These are phyloP conservation scores for Polydrusus cervinus DNA, from an alignment of 2,888 invertebrate genomes.

Conservation along the genomic window DNA sequence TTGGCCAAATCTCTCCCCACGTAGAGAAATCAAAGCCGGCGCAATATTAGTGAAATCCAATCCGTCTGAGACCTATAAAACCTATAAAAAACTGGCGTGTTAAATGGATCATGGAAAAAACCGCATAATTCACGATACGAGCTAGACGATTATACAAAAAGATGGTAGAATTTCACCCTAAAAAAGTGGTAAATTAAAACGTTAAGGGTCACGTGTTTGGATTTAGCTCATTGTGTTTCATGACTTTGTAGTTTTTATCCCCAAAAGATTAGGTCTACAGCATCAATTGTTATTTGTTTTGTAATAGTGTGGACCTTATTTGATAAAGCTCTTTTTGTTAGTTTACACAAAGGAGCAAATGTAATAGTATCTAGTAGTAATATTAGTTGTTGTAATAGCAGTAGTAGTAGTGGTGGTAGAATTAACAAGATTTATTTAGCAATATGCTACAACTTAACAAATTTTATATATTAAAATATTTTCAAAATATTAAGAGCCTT, in stretches of 20 bases:
- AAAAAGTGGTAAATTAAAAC: conserved; percentile 67
- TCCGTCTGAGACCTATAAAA: conserved; percentile 64
- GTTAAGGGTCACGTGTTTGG: conserved; percentile 69
- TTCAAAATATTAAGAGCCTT: too few species aligned
- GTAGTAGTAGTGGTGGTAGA: too few species aligned
- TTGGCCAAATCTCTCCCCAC: conserved; percentile 45
- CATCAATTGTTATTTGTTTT: conserved; percentile 28
- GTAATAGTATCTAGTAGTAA: too few species aligned
- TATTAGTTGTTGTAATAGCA: too few species aligned
- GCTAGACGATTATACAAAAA: conserved; percentile 66
- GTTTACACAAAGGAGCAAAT: not conserved
- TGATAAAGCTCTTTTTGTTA: not conserved
- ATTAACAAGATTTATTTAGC: too few species aligned
- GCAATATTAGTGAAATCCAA: conserved; percentile 58
- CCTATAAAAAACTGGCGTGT: conserved; percentile 62
- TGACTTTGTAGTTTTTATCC: conserved; percentile 70
- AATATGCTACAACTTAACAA: too few species aligned
- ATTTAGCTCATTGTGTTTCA: conserved; percentile 69
- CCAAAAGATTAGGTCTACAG: conserved; percentile 53
- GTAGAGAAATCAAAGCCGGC: conserved; percentile 48
- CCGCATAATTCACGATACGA: conserved; percentile 66
- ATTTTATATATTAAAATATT: too few species aligned
- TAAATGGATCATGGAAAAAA: conserved; percentile 70
- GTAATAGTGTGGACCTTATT: conserved; percentile 5
- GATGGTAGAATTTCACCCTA: conserved; percentile 64